Evolutionary conservation across 2,888 invertebrate species (phyloP).

Genomic region (Parelbella ahira): DNA sequence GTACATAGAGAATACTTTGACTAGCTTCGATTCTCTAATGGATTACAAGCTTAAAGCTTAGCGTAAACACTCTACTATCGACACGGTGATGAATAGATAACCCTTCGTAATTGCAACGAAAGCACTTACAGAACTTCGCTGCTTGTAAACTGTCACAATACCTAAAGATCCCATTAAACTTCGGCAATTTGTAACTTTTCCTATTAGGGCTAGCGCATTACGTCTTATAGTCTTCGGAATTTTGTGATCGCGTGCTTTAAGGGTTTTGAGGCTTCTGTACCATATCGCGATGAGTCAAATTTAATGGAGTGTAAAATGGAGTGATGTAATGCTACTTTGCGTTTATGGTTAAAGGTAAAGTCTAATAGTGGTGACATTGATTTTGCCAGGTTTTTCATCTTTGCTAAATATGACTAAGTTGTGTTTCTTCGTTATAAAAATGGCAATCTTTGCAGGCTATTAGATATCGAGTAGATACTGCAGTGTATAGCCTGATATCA

Average conservation of each 20-base stretch:
- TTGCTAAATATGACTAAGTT: no score
- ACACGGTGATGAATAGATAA: slow-evolving; percentile 38
- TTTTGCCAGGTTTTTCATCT: no score
- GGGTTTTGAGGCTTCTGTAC: slow-evolving; percentile 2
- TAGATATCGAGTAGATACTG: no score
- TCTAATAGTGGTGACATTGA: no score
- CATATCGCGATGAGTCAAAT: slow-evolving; percentile 15
- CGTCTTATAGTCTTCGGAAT: slow-evolving; percentile 37
- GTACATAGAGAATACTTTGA: no score
- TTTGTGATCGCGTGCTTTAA: slow-evolving; percentile 37
- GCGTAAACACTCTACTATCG: slow-evolving; percentile 19
- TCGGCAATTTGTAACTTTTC: slow-evolving; percentile 70
- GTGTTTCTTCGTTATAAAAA: no score
- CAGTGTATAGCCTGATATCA: no score
- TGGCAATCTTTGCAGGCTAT: no score
- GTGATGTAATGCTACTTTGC: no score
- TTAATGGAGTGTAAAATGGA: slow-evolving; percentile 24
- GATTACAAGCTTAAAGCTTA: slow-evolving; percentile 2
- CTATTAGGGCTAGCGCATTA: slow-evolving; percentile 61
- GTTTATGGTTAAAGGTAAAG: no score
- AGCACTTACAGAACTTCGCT: slow-evolving; percentile 54
- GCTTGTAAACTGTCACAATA: slow-evolving; percentile 69
- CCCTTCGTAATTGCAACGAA: slow-evolving; percentile 48
- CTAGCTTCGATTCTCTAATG: no score
- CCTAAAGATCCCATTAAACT: slow-evolving; percentile 69